Evolutionary conservation across 1,140 invertebrate species (phyloP), one percentile per base, ranked within the genome.

Genomic region (Eulimnadia texana): DNA sequence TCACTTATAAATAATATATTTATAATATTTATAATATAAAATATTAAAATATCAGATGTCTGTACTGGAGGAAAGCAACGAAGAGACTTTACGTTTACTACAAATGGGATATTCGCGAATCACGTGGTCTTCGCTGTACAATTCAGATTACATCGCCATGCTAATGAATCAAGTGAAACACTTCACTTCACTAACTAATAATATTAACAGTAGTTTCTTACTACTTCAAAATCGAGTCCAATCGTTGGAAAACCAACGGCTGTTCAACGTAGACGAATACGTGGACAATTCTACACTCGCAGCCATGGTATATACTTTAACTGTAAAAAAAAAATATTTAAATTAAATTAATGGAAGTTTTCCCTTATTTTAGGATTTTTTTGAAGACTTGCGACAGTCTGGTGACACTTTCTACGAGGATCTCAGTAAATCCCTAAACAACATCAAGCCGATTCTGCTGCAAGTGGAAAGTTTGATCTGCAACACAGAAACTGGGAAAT

Each of bases 401-500:
- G 55, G 55, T 16, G 55, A 57, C 20, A 33, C 25, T 22, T 57
- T 57, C 55, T 57, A 29, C 55, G 27, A 16, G n/a, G 33, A 57
- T 28, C 22, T 57, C n/a, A 13, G 25, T 1, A 13, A 33, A 29
- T n/a, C 33, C 24, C 27, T 57, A 23, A 29, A 27, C 16, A 33
- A 57, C 1, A 29, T 57, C 27, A 27, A 20, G 9, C 55, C 55
- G 10, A 57, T 57, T 33, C 13, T 57, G n/a, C 55, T 57, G 27
- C 55, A 56, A 20, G 55, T 57, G 25, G 55, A 57, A 29, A 57
- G 55, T 57, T 22, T 57, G 10, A 33, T 57, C 2, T 57, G 55
- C 55, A 57, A 57, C 29, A 29, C 55, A 10, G 27, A 57, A 33
- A 57, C 55, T 3, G 55, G 55, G 19, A 16, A 10, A 16, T 23